Conservation (phyloP, 2,113 vertebrate genomes). For the Trogon melanurus region DNA sequence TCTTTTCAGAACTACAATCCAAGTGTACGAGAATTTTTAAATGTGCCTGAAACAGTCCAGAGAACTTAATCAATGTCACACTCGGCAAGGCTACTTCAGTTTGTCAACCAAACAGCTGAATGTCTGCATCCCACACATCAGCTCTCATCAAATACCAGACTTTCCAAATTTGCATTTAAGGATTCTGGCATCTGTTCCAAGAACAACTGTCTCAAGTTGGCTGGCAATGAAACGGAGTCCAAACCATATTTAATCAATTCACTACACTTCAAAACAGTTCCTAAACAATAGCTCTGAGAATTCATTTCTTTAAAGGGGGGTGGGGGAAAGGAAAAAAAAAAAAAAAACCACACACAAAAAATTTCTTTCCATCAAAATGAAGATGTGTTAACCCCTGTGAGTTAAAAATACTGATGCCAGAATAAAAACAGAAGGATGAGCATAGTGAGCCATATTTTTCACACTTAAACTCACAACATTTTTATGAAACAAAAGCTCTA, state of each 20-base stretch:
- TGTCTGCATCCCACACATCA: background rate
- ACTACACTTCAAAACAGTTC: constrained; percentile 6
- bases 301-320: background rate
- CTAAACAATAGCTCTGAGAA: constrained; percentile 2
- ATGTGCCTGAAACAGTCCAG: background rate
- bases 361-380: background rate
- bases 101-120: background rate
- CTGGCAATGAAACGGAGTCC: background rate
- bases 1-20: background rate
- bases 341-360: background rate
- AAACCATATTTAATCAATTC: constrained; percentile 31
- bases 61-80: background rate
- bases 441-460: background rate
- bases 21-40: background rate
- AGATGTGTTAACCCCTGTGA: background rate
- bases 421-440: background rate
- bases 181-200: constrained; percentile 20
- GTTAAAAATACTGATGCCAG: background rate
- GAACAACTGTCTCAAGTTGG: background rate
- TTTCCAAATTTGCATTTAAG: constrained; percentile 42
- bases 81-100: background rate
- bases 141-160: background rate
- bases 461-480: background rate
- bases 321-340: too few species aligned
- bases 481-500: background rate